Evolutionary conservation across 2,113 vertebrate genomes (phyloP).

Genomic region (Sorex fumeus): DNA sequence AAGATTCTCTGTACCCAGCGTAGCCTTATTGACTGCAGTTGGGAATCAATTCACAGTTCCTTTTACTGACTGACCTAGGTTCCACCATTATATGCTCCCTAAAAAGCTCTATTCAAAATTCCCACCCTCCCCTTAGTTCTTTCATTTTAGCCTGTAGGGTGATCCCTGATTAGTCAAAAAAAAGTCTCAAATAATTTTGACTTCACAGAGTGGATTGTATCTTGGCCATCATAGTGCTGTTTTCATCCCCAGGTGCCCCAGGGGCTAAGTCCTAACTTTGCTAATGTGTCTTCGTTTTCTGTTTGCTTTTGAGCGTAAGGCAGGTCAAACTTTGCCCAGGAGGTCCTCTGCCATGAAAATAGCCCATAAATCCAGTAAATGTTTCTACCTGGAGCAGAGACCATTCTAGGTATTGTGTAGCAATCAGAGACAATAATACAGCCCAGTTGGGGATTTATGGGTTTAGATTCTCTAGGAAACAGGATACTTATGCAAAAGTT

Average conservation of each 20-base stretch:
- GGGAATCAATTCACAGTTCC: not conserved
- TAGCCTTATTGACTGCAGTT: constrained; percentile 28
- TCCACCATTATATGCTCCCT: constrained; percentile 4
- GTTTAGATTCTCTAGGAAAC: not conserved
- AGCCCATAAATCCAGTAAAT: not conserved
- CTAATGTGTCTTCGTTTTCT: not conserved
- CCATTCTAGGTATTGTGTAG: not conserved
- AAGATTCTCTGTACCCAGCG: not conserved
- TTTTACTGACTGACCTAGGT: not conserved
- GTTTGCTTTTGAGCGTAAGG: no score
- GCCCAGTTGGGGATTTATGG: not conserved
- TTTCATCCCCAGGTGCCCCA: not conserved
- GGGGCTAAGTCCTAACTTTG: not conserved
- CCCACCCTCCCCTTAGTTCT: not conserved
- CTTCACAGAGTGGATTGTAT: not conserved
- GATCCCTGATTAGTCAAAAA: not conserved
- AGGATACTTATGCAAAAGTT: not conserved
- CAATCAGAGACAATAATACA: not conserved
- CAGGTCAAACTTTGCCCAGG: not conserved
- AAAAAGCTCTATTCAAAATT: not conserved
- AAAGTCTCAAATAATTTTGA: not conserved
- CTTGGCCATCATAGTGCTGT: not conserved
- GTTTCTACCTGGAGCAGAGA: not conserved
- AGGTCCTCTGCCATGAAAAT: not conserved
- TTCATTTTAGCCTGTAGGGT: constrained; percentile 1